Base-by-base conservation (phyloP, 2,888 invertebrate species). In the Dromius quadrimaculatus region DNA sequence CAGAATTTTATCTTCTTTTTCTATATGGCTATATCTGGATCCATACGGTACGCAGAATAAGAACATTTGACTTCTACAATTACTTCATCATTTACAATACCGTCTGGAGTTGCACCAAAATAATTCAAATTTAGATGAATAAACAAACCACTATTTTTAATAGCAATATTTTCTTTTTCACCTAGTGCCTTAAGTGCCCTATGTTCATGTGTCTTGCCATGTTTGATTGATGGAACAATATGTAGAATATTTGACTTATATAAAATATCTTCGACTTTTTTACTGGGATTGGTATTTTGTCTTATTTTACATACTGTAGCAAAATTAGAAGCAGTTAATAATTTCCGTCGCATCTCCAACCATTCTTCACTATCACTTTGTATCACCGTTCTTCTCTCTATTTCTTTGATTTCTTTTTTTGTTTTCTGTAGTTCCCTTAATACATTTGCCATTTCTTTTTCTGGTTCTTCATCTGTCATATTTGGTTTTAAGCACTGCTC, bases 301-400 rank as follows among this genome's bases (percentile, higher is more conserved):
- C 57, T 50, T 9, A 6, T 19, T 50, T 50, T 50, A 22, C 50
- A 50, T 5, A 50, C n/a, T 22, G 6, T 22, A 6, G 13, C 54
- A 32, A 57, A 57, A 13, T 57, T 57, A 1, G 54, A 57, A n/a
- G 54, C 54, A 5, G 54, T 57, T 57, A 57, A 34, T 1, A 57
- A 9, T 32, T 57, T 57, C 2, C 32, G 4, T 4, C 54, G 1
- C 13, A 13, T 15, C 15, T 28, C 54, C 34, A 57, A 9, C 54
- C 54, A 57, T 1, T 13, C 8, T 1, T n/a, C 54, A 32, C 32
- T 32, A 13, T 6, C 54, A 32, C 13, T 15, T 32, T 57, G 54
- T 8, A 32, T 1, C 6, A 57, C 1, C 2, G 54, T 32, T 2
- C 0, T 1, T 28, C 32, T 9, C 8, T 57, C 54, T 32, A 57